Evolutionary conservation across 2,113 vertebrate genomes (phyloP).

Genomic region (Hyaena hyaena): DNA sequence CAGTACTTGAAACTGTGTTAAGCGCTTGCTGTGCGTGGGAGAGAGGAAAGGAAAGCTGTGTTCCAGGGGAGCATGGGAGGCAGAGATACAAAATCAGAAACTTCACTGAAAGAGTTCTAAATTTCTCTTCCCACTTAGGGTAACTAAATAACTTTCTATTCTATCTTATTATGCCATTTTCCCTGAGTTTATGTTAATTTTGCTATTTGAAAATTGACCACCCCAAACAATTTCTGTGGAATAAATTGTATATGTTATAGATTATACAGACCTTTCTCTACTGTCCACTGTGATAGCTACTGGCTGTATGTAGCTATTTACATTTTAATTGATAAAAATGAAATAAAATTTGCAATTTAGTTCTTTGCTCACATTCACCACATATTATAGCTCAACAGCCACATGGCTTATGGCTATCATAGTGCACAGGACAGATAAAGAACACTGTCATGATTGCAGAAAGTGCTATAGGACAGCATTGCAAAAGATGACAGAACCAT

Average conservation of each 20-base stretch:
- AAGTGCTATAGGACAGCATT: neutral
- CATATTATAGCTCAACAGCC: neutral
- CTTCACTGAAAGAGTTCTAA: neutral
- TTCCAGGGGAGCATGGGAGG: neutral
- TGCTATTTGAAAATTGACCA: constrained; percentile 38
- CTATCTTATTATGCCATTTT: neutral
- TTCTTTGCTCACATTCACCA: neutral
- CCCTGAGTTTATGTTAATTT: neutral
- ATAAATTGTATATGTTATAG: neutral
- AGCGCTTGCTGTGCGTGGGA: neutral
- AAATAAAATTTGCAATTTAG: constrained; percentile 15
- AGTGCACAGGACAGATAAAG: neutral
- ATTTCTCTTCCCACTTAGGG: neutral
- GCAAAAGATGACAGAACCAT: neutral
- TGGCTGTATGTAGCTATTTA: neutral
- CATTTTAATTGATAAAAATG: constrained; percentile 52
- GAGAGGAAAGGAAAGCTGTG: neutral
- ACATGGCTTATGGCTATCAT: neutral
- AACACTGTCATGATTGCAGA: neutral
- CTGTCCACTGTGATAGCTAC: neutral
- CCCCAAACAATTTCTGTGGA: neutral
- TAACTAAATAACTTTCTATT: neutral
- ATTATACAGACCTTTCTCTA: neutral
- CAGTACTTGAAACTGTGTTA: neutral
- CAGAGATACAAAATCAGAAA: neutral